phyloP scores from a whole-genome alignment of 2,888 invertebrate genomes.

The Nomada fabriciana region DNA sequence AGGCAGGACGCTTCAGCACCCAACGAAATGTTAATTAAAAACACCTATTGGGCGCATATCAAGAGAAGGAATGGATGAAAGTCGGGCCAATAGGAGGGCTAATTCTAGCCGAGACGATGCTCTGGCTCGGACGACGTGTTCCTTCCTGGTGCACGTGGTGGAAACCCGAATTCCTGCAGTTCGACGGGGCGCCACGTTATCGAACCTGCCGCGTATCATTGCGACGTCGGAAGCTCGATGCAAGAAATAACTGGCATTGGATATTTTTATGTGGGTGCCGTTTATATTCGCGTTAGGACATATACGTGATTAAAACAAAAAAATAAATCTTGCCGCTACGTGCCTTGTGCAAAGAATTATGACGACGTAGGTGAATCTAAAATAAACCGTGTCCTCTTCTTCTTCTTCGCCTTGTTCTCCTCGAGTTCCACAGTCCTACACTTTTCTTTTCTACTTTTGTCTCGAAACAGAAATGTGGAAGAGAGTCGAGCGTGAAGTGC shows the following conservation, averaged over 20 bases:
- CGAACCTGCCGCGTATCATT: conserved; percentile 11
- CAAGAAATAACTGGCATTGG: conserved; percentile 43
- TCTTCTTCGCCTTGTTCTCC: neutral
- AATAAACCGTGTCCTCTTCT: neutral
- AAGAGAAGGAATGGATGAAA: conserved; percentile 20
- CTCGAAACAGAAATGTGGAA: no score
- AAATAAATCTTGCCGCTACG: neutral
- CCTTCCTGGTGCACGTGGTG: conserved; percentile 42
- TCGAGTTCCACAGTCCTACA: no score
- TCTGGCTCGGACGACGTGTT: conserved; percentile 37
- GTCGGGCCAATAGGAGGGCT: conserved; percentile 48
- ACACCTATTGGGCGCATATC: conserved; percentile 32
- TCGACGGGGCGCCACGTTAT: conserved; percentile 40
- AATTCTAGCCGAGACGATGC: conserved; percentile 51
- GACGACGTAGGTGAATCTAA: neutral
- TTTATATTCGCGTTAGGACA: conserved; percentile 13
- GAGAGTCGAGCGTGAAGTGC: no score
- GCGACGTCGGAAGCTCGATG: conserved; percentile 29
- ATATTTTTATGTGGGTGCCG: conserved; percentile 43
- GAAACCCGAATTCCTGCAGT: conserved; percentile 33
- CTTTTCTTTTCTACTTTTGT: no score
- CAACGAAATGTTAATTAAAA: conserved; percentile 40
- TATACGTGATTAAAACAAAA: neutral
- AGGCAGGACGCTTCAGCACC: neutral
- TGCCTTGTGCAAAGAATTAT: neutral